A percentile compares a stretch with the other conserved stretches of the same genome.
Conservation (phyloP, 2,888 invertebrate species). For the Spilosoma lubricipeda region DNA sequence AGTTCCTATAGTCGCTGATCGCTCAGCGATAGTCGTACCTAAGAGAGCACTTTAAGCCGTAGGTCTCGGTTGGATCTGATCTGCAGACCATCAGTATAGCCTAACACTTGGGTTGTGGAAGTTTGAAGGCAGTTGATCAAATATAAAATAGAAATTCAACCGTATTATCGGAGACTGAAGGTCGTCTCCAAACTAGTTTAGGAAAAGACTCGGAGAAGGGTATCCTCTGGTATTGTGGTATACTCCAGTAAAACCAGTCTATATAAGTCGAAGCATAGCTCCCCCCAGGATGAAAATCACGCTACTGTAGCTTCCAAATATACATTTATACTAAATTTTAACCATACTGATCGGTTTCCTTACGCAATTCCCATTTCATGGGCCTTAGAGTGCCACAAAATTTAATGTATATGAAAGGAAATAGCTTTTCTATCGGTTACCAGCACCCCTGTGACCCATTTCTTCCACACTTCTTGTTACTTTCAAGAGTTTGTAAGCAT, state of each 20-base stretch:
- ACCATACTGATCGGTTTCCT: background rate
- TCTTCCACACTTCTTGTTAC: conserved; percentile 19
- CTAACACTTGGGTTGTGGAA: background rate
- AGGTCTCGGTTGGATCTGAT: no score
- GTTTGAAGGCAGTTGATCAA: no score
- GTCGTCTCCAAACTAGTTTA: background rate
- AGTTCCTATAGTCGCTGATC: background rate
- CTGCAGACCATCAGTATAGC: background rate
- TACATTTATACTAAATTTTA: background rate
- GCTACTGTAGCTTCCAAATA: background rate
- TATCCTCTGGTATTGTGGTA: no score
- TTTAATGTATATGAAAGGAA: conserved; percentile 18
- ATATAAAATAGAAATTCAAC: no score
- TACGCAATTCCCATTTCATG: conserved; percentile 5
- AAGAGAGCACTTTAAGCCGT: no score
- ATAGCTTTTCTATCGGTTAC: conserved; percentile 21
- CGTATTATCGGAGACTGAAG: no score
- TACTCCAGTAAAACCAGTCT: no score
- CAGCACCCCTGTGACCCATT: conserved; percentile 26
- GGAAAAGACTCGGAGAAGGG: background rate
- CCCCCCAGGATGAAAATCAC: background rate
- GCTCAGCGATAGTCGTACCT: background rate
- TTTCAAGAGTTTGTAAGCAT: conserved; percentile 15
- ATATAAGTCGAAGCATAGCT: no score
- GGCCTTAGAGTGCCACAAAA: conserved; percentile 12